phyloP scores from a whole-genome alignment of 1,140 invertebrate species.

The Drosophila tsacasi region DNA sequence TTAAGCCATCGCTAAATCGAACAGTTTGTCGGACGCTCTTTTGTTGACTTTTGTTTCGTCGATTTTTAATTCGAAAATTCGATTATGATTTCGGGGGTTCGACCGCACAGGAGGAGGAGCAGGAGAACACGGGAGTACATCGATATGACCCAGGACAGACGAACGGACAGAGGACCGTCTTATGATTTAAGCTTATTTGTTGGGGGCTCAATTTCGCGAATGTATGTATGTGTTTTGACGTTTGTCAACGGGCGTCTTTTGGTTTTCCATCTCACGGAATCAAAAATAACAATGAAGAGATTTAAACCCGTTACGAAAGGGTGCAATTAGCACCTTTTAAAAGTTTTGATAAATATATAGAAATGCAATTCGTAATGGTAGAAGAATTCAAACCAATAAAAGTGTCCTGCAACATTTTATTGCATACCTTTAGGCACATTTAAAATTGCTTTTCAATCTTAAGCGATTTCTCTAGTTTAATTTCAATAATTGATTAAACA shows the following conservation, averaged over 20 bases:
- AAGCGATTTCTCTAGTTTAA: neutral
- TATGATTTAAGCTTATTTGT: constrained; percentile 66
- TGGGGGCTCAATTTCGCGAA: constrained; percentile 58
- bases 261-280: constrained; percentile 5
- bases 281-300: neutral
- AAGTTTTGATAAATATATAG: neutral
- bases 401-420: neutral
- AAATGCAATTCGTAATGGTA: neutral
- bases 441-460: neutral
- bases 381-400: neutral
- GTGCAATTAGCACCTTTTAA: neutral
- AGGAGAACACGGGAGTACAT: constrained; percentile 4
- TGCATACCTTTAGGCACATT: neutral
- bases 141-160: constrained; percentile 28
- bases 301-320: neutral
- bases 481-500: neutral
- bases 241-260: constrained; percentile 9
- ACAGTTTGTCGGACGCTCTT: constrained; percentile 41
- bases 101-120: neutral
- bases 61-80: constrained; percentile 28
- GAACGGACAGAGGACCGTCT: constrained; percentile 37
- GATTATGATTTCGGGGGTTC: constrained; percentile 26
- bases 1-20: constrained; percentile 63
- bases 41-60: constrained; percentile 51
- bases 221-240: constrained; percentile 35